phyloP scores from a whole-genome alignment of 2,888 invertebrate species.

The Dichetophora obliterata region DNA sequence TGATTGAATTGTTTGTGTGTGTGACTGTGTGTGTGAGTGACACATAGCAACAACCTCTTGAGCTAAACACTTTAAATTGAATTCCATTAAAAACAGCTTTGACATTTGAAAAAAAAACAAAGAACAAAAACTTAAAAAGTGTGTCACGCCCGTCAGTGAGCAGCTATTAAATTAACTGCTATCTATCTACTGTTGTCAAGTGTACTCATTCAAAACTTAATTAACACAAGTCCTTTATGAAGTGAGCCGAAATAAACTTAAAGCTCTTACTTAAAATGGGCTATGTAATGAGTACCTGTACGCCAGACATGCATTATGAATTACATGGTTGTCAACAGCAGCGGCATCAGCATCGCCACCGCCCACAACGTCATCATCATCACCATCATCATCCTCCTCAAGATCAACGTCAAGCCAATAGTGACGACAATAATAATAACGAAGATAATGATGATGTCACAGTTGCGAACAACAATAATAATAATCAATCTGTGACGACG shows the following conservation, averaged over 20 bases:
- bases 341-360: neutral
- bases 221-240: too few species aligned
- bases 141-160: too few species aligned
- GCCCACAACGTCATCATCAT: neutral
- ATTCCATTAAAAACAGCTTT: too few species aligned
- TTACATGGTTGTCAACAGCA: slow-evolving; percentile 13
- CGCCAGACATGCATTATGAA: slow-evolving; percentile 73
- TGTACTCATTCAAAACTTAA: neutral
- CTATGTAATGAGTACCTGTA: slow-evolving; percentile 80
- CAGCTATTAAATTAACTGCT: neutral
- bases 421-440: slow-evolving; percentile 13
- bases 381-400: neutral
- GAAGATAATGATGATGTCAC: neutral
- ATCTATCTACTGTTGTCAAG: neutral
- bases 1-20: too few species aligned
- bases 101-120: too few species aligned
- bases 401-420: neutral
- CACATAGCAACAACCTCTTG: too few species aligned
- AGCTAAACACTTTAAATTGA: too few species aligned
- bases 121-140: too few species aligned
- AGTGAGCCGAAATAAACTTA: too few species aligned
- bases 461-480: neutral
- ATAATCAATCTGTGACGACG: neutral
- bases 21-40: too few species aligned
- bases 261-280: slow-evolving; percentile 71